phyloP scores from a whole-genome alignment of 2,888 invertebrate genomes.

The Diarsia brunnea region DNA sequence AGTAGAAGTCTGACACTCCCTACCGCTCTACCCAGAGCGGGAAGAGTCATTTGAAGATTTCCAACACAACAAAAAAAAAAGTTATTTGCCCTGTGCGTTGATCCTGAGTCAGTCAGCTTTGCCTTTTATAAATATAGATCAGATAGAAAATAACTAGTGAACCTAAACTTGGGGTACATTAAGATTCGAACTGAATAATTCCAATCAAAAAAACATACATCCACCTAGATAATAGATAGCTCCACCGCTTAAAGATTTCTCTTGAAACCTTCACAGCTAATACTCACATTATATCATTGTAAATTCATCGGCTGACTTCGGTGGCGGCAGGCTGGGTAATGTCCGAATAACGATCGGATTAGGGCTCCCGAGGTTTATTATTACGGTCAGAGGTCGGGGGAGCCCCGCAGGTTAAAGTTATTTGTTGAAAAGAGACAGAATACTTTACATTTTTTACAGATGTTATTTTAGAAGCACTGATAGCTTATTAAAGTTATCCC shows the following conservation, averaged over 20 bases:
- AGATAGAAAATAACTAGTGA: too few species aligned
- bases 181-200: background rate
- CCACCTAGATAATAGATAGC: background rate
- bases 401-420: background rate
- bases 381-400: slow-evolving; percentile 12
- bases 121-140: too few species aligned
- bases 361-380: slow-evolving; percentile 44
- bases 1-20: too few species aligned
- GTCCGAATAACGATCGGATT: slow-evolving; percentile 51
- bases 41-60: too few species aligned
- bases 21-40: too few species aligned
- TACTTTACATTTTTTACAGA: too few species aligned
- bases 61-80: too few species aligned
- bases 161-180: background rate
- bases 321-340: slow-evolving; percentile 42
- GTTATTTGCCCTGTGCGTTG: too few species aligned
- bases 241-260: background rate
- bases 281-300: slow-evolving; percentile 49
- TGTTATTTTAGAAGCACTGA: too few species aligned
- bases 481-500: too few species aligned
- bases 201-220: background rate
- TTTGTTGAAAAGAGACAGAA: background rate
- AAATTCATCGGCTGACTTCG: slow-evolving; percentile 45
- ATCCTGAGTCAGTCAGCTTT: too few species aligned
- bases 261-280: slow-evolving; percentile 3